These are phyloP conservation scores for Caloenas nicobarica DNA, from an alignment of 2,113 vertebrate genomes.

Conservation along the genomic window DNA sequence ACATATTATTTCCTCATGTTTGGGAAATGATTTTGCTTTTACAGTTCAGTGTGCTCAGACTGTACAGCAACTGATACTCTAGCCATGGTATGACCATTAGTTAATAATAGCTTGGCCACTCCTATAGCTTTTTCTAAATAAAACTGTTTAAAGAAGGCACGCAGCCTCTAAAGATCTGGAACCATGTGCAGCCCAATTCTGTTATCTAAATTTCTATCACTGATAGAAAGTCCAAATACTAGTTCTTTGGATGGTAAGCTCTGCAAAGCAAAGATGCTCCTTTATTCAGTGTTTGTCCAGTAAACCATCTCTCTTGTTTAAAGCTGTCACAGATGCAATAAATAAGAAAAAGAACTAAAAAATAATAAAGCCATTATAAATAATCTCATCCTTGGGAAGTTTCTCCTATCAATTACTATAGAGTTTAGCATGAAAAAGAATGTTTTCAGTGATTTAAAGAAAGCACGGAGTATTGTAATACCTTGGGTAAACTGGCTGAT, in stretches of 20 bases:
- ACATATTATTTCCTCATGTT: not conserved
- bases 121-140: not conserved
- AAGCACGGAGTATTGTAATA: constrained; percentile 57
- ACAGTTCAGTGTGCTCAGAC: not conserved
- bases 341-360: not conserved
- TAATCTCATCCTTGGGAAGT: not conserved
- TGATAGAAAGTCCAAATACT: not conserved
- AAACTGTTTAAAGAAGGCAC: not conserved
- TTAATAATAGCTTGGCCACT: constrained; percentile 11
- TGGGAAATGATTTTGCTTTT: not conserved
- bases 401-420: not conserved
- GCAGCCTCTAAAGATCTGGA: not conserved
- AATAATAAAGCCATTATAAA: not conserved
- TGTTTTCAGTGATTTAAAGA: not conserved
- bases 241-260: not conserved
- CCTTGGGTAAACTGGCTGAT: constrained; percentile 91
- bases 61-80: not conserved
- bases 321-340: not conserved
- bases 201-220: not conserved
- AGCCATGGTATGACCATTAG: not conserved
- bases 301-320: not conserved
- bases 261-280: not conserved
- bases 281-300: not conserved
- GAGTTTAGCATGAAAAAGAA: not conserved
- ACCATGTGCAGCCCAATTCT: not conserved